These are phyloP conservation scores for Pachypanchax playfairii DNA, from an alignment of 2,113 vertebrate species.

Conservation along the genomic window DNA sequence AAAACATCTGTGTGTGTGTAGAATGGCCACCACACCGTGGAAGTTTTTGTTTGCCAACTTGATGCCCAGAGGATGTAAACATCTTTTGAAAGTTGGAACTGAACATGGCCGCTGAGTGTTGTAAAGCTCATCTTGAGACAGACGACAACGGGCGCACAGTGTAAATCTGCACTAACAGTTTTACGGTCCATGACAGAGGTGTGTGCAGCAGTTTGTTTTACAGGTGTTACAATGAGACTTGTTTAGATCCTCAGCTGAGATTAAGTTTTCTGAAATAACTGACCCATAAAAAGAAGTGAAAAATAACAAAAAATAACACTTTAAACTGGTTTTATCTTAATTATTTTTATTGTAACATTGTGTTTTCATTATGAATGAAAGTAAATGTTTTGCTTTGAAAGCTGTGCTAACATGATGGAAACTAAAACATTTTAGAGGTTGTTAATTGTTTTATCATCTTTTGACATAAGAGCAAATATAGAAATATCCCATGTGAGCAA, in stretches of 20 bases:
- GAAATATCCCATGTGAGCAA: background rate
- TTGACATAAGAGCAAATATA: constrained; percentile 1
- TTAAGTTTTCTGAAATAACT: too few relatives aligned
- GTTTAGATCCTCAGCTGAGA: too few relatives aligned
- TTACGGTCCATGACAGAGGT: too few relatives aligned
- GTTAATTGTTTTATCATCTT: background rate
- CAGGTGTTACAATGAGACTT: too few relatives aligned
- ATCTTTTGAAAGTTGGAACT: background rate
- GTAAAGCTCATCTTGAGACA: too few relatives aligned
- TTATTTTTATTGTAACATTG: background rate
- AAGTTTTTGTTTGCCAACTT: background rate
- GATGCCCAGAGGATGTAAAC: background rate
- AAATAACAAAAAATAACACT: background rate
- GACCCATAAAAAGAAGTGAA: too few relatives aligned
- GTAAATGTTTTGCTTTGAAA: background rate
- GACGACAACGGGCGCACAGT: too few relatives aligned
- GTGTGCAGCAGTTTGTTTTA: too few relatives aligned
- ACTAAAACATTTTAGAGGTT: background rate
- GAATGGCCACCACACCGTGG: background rate
- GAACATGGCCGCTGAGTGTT: too few relatives aligned
- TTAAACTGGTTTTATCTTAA: background rate
- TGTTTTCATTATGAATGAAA: background rate
- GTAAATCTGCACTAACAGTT: too few relatives aligned
- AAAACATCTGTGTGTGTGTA: too few relatives aligned
- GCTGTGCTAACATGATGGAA: background rate